These are phyloP conservation scores for Dendronephthya gigantea DNA, from an alignment of 64 coral and sea anemone genomes.

Conservation along the genomic window DNA sequence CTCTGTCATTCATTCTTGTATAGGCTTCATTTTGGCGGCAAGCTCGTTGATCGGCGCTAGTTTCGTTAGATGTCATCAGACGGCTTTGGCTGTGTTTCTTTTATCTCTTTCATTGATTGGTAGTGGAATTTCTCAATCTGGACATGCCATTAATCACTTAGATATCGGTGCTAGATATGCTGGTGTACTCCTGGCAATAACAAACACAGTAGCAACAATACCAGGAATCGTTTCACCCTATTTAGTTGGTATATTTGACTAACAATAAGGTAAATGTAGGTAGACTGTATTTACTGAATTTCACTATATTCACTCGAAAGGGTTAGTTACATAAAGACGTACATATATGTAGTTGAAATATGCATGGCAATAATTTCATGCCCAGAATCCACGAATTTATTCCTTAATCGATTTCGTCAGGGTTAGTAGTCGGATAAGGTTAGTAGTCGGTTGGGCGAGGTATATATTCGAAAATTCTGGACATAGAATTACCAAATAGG, in stretches of 20 bases:
- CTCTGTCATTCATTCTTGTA: neutral
- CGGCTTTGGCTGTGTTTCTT: conserved; percentile 45
- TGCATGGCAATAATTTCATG: no score
- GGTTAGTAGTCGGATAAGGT: no score
- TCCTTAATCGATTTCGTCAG: no score
- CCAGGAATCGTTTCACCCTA: conserved; percentile 62
- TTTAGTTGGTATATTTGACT: conserved; percentile 60
- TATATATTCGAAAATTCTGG: no score
- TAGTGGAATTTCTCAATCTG: conserved; percentile 11
- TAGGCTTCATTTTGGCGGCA: conserved; percentile 53
- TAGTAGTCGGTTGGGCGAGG: no score
- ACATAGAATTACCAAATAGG: no score
- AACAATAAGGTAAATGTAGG: conserved; percentile 63
- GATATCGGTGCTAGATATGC: conserved; percentile 85
- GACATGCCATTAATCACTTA: conserved; percentile 49
- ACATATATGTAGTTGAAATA: no score
- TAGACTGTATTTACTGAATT: no score
- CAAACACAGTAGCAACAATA: conserved; percentile 52
- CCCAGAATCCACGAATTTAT: neutral
- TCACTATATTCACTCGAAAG: no score
- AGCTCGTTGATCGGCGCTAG: conserved; percentile 61
- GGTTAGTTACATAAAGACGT: no score
- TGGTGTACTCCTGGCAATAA: conserved; percentile 66
- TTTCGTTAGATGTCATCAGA: conserved; percentile 52
- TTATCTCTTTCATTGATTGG: conserved; percentile 46